Evolutionary conservation across 2,888 invertebrate genomes (phyloP).

Genomic region (Margaritifera margaritifera): DNA sequence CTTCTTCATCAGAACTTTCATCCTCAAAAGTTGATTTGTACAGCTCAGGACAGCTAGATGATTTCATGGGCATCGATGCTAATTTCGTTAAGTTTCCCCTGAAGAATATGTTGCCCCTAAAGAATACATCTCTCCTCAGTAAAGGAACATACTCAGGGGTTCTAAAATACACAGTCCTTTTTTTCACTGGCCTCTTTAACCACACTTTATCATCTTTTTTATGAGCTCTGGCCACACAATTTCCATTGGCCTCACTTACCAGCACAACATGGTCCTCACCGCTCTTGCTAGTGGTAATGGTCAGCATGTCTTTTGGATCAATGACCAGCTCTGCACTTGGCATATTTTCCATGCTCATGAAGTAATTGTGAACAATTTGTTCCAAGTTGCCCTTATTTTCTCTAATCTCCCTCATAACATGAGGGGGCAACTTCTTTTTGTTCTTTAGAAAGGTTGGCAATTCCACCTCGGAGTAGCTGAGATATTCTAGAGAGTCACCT

Average conservation of each 20-base stretch:
- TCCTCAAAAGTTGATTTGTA: constrained; percentile 40
- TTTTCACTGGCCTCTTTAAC: constrained; percentile 15
- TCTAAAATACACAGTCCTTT: constrained; percentile 15
- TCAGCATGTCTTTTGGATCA: constrained; percentile 6
- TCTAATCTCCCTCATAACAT: constrained; percentile 46
- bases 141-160: constrained; percentile 49
- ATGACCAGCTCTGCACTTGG: neutral
- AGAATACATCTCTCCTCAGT: constrained; percentile 69
- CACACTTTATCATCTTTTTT: too few relatives aligned
- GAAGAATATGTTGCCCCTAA: constrained; percentile 63
- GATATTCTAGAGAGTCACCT: constrained; percentile 33
- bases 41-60: constrained; percentile 93
- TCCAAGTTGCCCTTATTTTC: constrained; percentile 35
- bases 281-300: constrained; percentile 7
- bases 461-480: constrained; percentile 81
- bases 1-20: constrained; percentile 45
- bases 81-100: constrained; percentile 22
- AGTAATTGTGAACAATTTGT: constrained; percentile 9
- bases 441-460: constrained; percentile 84
- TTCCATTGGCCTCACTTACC: constrained; percentile 8
- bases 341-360: constrained; percentile 9
- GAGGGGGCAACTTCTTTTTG: constrained; percentile 40
- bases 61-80: constrained; percentile 73
- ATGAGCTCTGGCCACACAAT: neutral
- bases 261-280: constrained; percentile 22